phyloP scores from a whole-genome alignment of 1,140 invertebrate genomes.

The Temnothorax longispinosus region DNA sequence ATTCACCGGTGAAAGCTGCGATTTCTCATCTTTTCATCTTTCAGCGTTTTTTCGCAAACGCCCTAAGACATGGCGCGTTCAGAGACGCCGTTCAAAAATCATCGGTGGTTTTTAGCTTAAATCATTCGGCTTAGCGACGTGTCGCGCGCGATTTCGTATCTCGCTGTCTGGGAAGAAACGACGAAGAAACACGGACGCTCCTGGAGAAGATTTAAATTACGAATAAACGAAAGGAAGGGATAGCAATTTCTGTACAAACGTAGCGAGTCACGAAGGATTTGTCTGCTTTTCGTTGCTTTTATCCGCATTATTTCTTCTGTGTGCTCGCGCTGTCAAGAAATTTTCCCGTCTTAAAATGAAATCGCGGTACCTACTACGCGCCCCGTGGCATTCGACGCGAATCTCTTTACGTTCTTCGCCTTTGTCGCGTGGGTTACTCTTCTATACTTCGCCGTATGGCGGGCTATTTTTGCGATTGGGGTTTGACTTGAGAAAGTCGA shows the following conservation, averaged over 20 bases:
- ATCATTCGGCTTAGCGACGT: slow-evolving; percentile 30
- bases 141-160: slow-evolving; percentile 13
- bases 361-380: slow-evolving; percentile 19
- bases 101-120: slow-evolving; percentile 33
- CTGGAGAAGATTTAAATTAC: slow-evolving; percentile 42
- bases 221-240: slow-evolving; percentile 18
- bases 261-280: slow-evolving; percentile 29
- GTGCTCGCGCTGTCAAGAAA: not conserved
- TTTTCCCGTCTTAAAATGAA: slow-evolving; percentile 37
- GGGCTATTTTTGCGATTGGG: slow-evolving; percentile 70
- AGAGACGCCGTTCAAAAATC: slow-evolving; percentile 34
- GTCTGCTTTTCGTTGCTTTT: slow-evolving; percentile 17
- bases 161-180: not conserved
- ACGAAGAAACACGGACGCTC: not conserved
- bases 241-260: slow-evolving; percentile 38
- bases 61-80: not conserved
- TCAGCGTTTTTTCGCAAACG: slow-evolving; percentile 16
- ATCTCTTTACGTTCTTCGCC: slow-evolving; percentile 40
- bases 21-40: slow-evolving; percentile 39
- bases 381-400: slow-evolving; percentile 9
- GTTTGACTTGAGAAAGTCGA: slow-evolving; percentile 55
- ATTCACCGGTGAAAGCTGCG: slow-evolving; percentile 13
- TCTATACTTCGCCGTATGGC: slow-evolving; percentile 18
- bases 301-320: slow-evolving; percentile 18
- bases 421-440: slow-evolving; percentile 42